A percentile compares a stretch with the other conserved stretches of the same genome.
Evolutionary conservation across 2,797 vertebrate species (phyloP).

Genomic region (Garrulus glandarius): DNA sequence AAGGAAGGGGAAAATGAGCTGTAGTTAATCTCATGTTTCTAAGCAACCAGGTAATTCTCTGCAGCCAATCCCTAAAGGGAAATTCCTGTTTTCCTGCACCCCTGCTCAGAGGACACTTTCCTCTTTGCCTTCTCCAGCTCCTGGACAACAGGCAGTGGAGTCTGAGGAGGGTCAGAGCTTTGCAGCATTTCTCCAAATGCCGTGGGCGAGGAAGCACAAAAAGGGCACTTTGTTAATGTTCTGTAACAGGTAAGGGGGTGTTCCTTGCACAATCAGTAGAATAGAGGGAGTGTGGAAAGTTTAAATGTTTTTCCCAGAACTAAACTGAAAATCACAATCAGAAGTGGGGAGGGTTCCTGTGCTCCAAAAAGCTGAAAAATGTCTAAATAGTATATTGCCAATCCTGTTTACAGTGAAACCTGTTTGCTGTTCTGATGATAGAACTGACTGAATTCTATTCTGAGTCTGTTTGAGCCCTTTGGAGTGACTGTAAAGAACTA

Average conservation of each 20-base stretch:
- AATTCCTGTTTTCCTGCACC: conserved; percentile 24
- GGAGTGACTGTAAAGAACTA: background rate
- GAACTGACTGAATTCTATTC: background rate
- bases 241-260: background rate
- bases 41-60: conserved; percentile 62
- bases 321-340: background rate
- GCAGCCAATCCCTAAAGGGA: background rate
- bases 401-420: background rate
- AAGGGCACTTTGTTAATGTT: background rate
- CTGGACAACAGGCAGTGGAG: background rate
- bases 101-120: background rate
- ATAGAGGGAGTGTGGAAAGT: background rate
- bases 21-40: conserved; percentile 47
- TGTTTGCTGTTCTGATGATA: background rate
- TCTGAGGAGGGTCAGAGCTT: background rate
- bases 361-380: background rate
- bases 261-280: background rate
- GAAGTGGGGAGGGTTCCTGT: background rate
- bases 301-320: background rate
- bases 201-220: rapidly evolving
- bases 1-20: conserved; percentile 37
- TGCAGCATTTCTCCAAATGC: background rate
- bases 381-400: background rate
- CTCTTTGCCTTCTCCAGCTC: background rate
- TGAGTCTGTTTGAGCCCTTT: background rate